Evolutionary conservation across 1,140 invertebrate species (phyloP).

Genomic region (Zaprionus gabonicus): DNA sequence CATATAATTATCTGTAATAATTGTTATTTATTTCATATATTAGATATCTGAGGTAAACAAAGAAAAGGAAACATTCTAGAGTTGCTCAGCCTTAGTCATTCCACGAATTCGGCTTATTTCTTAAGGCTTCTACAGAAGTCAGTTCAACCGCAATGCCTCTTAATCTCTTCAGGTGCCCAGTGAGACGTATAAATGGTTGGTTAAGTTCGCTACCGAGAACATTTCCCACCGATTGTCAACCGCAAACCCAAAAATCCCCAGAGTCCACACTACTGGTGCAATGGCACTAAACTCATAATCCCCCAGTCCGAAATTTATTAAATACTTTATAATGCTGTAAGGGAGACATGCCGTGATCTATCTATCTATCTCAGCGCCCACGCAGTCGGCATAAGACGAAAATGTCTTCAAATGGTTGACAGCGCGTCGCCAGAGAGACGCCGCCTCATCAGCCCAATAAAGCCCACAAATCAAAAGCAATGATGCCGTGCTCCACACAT

Average conservation of each 20-base stretch:
- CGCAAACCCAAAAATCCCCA: slow-evolving; percentile 37
- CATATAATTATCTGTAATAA: no score
- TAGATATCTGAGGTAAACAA: neutral
- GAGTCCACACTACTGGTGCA: slow-evolving; percentile 6
- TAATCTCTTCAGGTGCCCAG: slow-evolving; percentile 55
- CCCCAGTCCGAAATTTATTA: slow-evolving; percentile 72
- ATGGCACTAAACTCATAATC: slow-evolving; percentile 65
- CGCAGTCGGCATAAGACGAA: slow-evolving; percentile 54
- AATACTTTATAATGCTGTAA: slow-evolving; percentile 75
- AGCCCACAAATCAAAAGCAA: slow-evolving; percentile 77
- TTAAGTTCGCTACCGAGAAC: slow-evolving; percentile 58
- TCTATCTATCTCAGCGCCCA: slow-evolving; percentile 72
- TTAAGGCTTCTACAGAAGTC: slow-evolving; percentile 61
- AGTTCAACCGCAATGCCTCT: slow-evolving; percentile 39
- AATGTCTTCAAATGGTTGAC: slow-evolving; percentile 47
- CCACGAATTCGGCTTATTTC: neutral
- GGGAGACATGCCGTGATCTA: slow-evolving; percentile 53
- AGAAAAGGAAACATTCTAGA: neutral
- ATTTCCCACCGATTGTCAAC: slow-evolving; percentile 74
- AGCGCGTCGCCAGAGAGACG: slow-evolving; percentile 61
- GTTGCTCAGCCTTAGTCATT: slow-evolving; percentile 15
- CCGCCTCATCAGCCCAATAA: slow-evolving; percentile 68
- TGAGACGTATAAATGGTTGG: slow-evolving; percentile 69
- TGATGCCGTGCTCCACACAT: slow-evolving; percentile 28
- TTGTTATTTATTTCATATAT: neutral